Evolutionary conservation across 2,113 vertebrate species (phyloP).

Genomic region (Myrmecophaga tridactyla): DNA sequence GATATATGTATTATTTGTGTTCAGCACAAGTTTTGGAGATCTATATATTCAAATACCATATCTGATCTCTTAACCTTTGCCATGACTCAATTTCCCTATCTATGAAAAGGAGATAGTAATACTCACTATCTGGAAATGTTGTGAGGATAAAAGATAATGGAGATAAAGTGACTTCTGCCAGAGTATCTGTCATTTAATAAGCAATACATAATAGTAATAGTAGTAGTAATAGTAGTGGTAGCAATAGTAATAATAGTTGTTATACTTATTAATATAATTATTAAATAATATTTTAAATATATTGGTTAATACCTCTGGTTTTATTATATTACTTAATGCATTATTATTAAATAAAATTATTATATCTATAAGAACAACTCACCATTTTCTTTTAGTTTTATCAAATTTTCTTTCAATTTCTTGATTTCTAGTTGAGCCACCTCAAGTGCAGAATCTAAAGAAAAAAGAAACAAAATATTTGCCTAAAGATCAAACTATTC

Average conservation of each 20-base stretch:
- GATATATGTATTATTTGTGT: background rate
- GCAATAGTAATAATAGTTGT: background rate
- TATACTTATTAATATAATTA: background rate
- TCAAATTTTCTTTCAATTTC: conserved; percentile 80
- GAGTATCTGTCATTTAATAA: background rate
- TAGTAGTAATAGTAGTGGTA: background rate
- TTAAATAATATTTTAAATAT: background rate
- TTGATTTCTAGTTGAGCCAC: conserved; percentile 82
- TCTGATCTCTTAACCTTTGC: background rate
- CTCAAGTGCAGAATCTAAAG: conserved; percentile 80
- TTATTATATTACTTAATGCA: background rate
- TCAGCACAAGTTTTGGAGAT: background rate
- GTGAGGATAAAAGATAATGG: background rate
- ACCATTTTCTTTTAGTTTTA: conserved; percentile 83
- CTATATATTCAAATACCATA: background rate
- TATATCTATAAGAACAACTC: conserved; percentile 61
- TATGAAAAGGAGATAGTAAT: background rate
- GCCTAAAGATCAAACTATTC: background rate
- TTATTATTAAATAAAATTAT: background rate
- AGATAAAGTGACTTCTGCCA: background rate
- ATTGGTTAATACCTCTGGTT: background rate
- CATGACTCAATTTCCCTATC: background rate
- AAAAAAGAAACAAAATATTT: conserved; percentile 27
- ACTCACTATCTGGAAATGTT: background rate
- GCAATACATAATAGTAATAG: background rate